Conservation (phyloP, 2,797 vertebrate genomes). For the Chelidonichthys spinosus region DNA sequence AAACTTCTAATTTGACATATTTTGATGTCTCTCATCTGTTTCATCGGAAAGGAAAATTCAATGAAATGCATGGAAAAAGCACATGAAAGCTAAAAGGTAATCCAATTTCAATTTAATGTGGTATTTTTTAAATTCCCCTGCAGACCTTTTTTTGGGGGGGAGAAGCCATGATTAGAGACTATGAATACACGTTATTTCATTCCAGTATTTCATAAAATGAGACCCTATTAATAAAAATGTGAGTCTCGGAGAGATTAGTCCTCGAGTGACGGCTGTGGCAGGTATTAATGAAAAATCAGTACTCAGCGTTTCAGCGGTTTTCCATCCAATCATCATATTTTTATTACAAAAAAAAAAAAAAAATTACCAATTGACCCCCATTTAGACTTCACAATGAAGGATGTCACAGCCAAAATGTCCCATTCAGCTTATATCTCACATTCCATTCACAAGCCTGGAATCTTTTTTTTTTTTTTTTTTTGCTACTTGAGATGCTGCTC, state of each 20-base stretch:
- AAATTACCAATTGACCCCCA: constrained; percentile 7
- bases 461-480: neutral
- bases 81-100: constrained; percentile 78
- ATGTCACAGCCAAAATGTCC: neutral
- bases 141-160: constrained; percentile 54
- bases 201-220: constrained; percentile 61
- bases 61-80: constrained; percentile 57
- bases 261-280: constrained; percentile 26
- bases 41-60: constrained; percentile 47
- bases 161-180: constrained; percentile 62
- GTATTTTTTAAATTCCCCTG: constrained; percentile 72
- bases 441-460: constrained; percentile 35
- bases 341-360: constrained; percentile 16
- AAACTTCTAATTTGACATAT: constrained; percentile 18
- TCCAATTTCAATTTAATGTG: constrained; percentile 76
- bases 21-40: constrained; percentile 38
- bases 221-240: constrained; percentile 70
- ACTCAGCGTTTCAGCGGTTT: constrained; percentile 29
- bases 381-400: constrained; percentile 5
- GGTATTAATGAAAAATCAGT: constrained; percentile 55
- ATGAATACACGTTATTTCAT: constrained; percentile 55
- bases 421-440: neutral
- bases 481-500: constrained; percentile 51
- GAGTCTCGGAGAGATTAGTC: constrained; percentile 69
- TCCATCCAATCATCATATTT: constrained; percentile 19